Base-by-base conservation (phyloP, 2,113 vertebrate species). In the Rhineura floridana region DNA sequence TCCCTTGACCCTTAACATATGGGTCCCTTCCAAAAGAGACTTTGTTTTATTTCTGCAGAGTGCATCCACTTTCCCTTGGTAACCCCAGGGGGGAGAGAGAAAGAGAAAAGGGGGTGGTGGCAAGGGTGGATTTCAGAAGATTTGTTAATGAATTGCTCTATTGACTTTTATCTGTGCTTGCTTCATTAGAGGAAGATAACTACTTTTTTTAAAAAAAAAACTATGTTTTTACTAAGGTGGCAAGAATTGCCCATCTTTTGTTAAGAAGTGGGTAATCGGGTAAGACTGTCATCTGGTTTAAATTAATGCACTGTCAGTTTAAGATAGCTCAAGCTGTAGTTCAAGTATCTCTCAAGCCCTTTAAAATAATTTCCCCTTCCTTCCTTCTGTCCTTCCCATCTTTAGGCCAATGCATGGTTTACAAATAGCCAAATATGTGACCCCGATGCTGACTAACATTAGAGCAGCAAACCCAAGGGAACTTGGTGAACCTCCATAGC, bases 81-180 rank as follows among this genome's bases (percentile, higher is more conserved):
- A 96, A 96, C 98, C 86, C 98, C 96, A 76, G 95, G 98, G 98
- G 44, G 33, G 11, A 11, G 55, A 3, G 8, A 8, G 28, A 13
- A 33, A 36, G 44, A 36, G 30, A n/a, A 55, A 19, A 13, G n/a
- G 6, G 50, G 7, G 50, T 23, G 84, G 19, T 48, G 79, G 21
- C 1, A 15, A 52, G 50, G 21, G 33, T 39, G 59, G 98, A 98
- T 98, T 98, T 96, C 95, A 94, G 97, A 98, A 98, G 98, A 98
- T 98, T 98, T 98, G 98, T 99, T 99, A 99, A 99, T 99, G 98
- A 99, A 99, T 99, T 99, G 98, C 98, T 99, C 98, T 98, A 98
- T 99, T 99, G 98, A 98, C 98, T 99, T 98, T 97, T 97, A 98
- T 98, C 98, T 97, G 98, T 95, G 96, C 97, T 97, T 98, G 98